A percentile compares a stretch with the other conserved stretches of the same genome.
phyloP scores from a whole-genome alignment of 2,888 invertebrate genomes.

The Apodemia hepburni region DNA sequence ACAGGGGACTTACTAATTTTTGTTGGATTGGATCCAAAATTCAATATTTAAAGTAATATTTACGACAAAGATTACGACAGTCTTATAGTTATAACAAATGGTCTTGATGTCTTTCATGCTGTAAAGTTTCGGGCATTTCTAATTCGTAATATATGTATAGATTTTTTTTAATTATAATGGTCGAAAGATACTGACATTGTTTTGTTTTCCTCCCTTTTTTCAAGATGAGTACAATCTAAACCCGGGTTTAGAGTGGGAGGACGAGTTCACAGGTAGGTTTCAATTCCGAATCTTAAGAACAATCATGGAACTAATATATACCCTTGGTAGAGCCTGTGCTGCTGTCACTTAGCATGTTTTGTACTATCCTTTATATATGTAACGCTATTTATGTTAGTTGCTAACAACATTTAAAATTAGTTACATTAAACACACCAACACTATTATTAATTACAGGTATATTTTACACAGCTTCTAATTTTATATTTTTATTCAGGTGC shows the following conservation, averaged over 20 bases:
- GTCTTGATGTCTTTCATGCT: constrained; percentile 59
- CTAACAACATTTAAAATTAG: constrained; percentile 54
- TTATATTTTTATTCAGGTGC: constrained; percentile 13
- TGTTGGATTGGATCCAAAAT: constrained; percentile 14
- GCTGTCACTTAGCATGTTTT: constrained; percentile 72
- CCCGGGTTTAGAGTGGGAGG: constrained; percentile 99
- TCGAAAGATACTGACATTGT: constrained; percentile 79
- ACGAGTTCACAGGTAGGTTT: constrained; percentile 99
- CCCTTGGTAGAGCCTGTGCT: constrained; percentile 75
- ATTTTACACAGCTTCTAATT: constrained; percentile 17
- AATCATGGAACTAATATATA: constrained; percentile 63
- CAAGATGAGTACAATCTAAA: constrained; percentile 99
- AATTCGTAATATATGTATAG: constrained; percentile 69
- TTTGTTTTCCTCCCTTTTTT: constrained; percentile 84
- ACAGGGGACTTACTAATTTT: background rate
- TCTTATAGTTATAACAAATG: constrained; percentile 43
- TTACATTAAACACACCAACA: constrained; percentile 24
- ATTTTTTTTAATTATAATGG: constrained; percentile 61
- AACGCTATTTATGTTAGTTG: constrained; percentile 58
- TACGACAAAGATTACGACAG: constrained; percentile 31
- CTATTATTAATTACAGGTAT: constrained; percentile 14
- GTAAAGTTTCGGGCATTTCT: constrained; percentile 62
- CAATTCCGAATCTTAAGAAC: constrained; percentile 71
- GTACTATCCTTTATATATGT: constrained; percentile 52
- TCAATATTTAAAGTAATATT: background rate